A percentile compares a stretch with the other conserved stretches of the same genome.
Evolutionary conservation across 1,140 invertebrate genomes (phyloP).

Genomic region (Apis dorsata): DNA sequence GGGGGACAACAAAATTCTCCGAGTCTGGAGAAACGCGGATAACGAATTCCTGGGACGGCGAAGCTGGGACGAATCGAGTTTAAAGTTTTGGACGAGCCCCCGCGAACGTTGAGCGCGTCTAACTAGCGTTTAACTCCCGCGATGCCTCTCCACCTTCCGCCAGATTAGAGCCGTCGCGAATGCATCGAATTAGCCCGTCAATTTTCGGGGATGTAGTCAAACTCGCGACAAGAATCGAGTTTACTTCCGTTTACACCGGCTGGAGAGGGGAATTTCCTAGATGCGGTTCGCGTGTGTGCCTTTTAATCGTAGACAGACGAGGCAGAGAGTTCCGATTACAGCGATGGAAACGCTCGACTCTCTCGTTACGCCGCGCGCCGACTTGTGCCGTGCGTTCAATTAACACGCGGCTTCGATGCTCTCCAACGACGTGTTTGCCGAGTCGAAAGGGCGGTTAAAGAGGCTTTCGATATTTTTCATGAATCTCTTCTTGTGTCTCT

Average conservation of each 20-base stretch:
- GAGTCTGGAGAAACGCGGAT: background rate
- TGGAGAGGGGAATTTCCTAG: too few relatives aligned
- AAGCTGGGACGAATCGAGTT: constrained; percentile 57
- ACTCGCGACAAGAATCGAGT: too few relatives aligned
- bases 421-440: too few relatives aligned
- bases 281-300: too few relatives aligned
- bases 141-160: constrained; percentile 64
- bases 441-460: too few relatives aligned
- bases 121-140: constrained; percentile 68
- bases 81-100: constrained; percentile 64
- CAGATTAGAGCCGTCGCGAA: constrained; percentile 64
- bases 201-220: constrained; percentile 40
- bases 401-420: too few relatives aligned
- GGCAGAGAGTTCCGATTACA: constrained; percentile 23
- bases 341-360: constrained; percentile 24
- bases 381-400: too few relatives aligned
- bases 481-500: too few relatives aligned
- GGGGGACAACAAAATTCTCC: too few relatives aligned
- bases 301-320: constrained; percentile 21
- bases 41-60: constrained; percentile 54
- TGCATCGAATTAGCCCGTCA: constrained; percentile 63
- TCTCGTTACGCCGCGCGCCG: background rate
- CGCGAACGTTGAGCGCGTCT: constrained; percentile 64
- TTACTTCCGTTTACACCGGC: too few relatives aligned
- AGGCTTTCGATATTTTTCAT: too few relatives aligned